Evolutionary conservation across 2,797 vertebrate genomes (phyloP).

Genomic region (Eleutherodactylus coqui): DNA sequence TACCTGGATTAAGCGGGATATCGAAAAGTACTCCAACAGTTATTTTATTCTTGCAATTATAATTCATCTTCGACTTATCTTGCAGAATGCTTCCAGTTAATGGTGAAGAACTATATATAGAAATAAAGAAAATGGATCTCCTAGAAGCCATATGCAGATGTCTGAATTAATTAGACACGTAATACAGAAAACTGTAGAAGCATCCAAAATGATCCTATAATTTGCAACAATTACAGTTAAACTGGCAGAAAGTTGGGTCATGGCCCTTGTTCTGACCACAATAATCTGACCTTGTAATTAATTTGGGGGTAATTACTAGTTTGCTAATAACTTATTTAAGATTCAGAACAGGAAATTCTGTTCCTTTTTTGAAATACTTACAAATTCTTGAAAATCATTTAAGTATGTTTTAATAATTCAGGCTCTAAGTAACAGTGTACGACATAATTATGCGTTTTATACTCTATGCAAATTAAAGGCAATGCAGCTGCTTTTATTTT

Average conservation of each 20-base stretch:
- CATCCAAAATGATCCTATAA: conserved; percentile 58
- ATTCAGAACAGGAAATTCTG: conserved; percentile 51
- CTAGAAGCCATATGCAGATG: conserved; percentile 53
- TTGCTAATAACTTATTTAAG: conserved; percentile 55
- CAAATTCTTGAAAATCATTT: conserved; percentile 18
- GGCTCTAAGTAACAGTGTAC: neutral
- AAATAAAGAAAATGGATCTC: conserved; percentile 14
- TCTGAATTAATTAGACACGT: conserved; percentile 47
- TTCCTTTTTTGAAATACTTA: conserved; percentile 38
- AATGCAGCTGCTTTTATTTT: neutral
- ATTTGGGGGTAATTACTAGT: conserved; percentile 57
- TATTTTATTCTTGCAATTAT: conserved; percentile 48
- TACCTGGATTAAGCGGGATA: conserved; percentile 2
- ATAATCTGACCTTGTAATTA: conserved; percentile 59
- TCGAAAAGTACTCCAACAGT: conserved; percentile 24
- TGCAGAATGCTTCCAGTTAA: conserved; percentile 38
- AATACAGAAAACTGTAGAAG: conserved; percentile 44
- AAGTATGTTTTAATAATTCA: conserved; percentile 53
- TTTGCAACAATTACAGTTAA: conserved; percentile 57
- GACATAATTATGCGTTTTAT: neutral
- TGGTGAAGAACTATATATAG: conserved; percentile 30
- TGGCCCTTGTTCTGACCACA: conserved; percentile 56
- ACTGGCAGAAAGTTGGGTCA: conserved; percentile 57
- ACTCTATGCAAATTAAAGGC: neutral
- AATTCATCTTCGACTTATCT: conserved; percentile 30